Percentiles rank a stretch among this genome's conserved stretches.
Evolutionary conservation across 2,797 vertebrate species (phyloP).

Genomic region (Heterohyrax brucei): DNA sequence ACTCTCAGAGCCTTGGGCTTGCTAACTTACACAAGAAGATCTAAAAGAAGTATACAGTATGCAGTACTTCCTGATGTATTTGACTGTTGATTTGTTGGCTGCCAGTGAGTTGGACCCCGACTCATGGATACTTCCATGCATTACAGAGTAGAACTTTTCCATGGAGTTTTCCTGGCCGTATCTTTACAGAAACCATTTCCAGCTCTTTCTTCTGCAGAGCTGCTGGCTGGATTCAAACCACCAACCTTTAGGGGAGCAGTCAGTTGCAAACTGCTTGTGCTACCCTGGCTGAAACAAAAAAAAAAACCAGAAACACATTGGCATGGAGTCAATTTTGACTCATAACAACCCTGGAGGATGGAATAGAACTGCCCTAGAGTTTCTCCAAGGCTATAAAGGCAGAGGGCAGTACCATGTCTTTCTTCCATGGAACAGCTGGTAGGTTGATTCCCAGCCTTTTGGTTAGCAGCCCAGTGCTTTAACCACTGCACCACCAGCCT

Average conservation of each 20-base stretch:
- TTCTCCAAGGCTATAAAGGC: too few relatives aligned
- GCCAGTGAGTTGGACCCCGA: not conserved
- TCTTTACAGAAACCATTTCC: not conserved
- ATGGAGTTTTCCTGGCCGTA: not conserved
- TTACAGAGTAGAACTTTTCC: not conserved
- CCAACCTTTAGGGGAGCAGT: not conserved
- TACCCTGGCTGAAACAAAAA: not conserved
- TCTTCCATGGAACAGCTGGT: not conserved
- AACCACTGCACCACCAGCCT: too few relatives aligned
- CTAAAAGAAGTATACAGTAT: not conserved
- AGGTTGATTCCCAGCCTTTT: not conserved
- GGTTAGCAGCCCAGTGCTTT: too few relatives aligned
- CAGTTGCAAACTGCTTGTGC: too few relatives aligned
- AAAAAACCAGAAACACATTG: not conserved
- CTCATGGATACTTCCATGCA: not conserved
- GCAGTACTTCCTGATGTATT: not conserved
- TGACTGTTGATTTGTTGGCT: not conserved
- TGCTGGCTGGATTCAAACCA: not conserved
- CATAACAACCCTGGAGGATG: not conserved
- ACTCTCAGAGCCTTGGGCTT: conserved; percentile 24
- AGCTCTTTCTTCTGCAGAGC: not conserved
- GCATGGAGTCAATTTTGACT: not conserved
- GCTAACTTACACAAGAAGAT: not conserved
- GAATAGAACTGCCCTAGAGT: too few relatives aligned
- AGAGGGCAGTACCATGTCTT: too few relatives aligned